Conservation (phyloP, 2,113 vertebrate genomes). For the Microcebus murinus region DNA sequence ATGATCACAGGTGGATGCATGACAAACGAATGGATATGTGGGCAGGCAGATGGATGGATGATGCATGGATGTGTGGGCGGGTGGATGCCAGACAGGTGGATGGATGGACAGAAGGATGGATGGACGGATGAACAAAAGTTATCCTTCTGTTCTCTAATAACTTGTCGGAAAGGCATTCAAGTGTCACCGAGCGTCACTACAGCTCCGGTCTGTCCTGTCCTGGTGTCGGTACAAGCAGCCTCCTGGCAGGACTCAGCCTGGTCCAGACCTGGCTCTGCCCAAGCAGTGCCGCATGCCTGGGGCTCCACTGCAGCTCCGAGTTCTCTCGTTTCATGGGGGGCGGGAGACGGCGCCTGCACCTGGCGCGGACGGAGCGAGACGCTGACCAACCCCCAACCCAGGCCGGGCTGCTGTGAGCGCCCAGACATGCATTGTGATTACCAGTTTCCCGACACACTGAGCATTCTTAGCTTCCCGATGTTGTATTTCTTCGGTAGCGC, state of each 20-base stretch:
- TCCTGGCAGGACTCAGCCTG: neutral
- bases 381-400: neutral
- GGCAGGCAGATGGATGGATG: too few species aligned
- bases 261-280: neutral
- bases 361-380: accelerated
- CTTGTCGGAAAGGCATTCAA: neutral
- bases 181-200: neutral
- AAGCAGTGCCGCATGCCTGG: neutral
- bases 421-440: accelerated
- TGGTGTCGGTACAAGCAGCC: neutral
- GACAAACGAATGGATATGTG: accelerated
- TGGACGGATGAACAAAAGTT: neutral
- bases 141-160: neutral
- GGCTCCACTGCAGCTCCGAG: neutral
- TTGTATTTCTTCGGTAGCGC: accelerated
- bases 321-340: neutral
- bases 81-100: accelerated
- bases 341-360: neutral
- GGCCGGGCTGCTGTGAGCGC: neutral
- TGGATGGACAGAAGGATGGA: neutral
- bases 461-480: neutral
- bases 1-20: accelerated
- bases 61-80: neutral
- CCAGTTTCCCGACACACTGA: accelerated
- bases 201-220: neutral